A percentile compares a stretch with the other conserved stretches of the same genome.
Conservation (phyloP, 2,113 vertebrate species). For the Crotophaga sulcirostris region DNA sequence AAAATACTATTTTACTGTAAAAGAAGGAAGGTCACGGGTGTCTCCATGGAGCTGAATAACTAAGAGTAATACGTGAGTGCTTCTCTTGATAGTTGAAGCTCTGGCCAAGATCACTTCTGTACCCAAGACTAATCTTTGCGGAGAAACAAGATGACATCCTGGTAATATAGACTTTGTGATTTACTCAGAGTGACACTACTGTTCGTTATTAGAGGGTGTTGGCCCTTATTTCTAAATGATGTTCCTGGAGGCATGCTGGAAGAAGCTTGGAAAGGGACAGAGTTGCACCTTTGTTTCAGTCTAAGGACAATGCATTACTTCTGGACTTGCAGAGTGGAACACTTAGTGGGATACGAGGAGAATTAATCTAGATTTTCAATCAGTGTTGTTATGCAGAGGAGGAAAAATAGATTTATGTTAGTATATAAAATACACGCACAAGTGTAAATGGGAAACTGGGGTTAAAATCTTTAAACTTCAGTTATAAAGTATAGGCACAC, state of each 20-base stretch:
- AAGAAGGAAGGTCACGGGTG: neutral
- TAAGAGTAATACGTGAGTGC: neutral
- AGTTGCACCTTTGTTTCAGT: neutral
- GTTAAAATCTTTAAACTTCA: neutral
- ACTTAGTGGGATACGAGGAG: neutral
- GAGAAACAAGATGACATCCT: neutral
- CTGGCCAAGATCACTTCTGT: neutral
- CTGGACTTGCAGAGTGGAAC: neutral
- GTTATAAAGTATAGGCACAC: neutral
- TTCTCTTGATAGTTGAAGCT: neutral
- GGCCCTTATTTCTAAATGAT: neutral
- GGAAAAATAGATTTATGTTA: neutral
- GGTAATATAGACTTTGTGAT: neutral
- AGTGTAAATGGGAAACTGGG: rapidly evolving
- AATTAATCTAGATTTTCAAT: neutral
- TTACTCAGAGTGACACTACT: neutral
- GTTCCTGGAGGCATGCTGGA: neutral
- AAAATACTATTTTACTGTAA: neutral
- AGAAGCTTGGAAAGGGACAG: neutral
- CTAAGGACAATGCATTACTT: neutral
- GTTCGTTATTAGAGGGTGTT: neutral
- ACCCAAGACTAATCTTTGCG: neutral
- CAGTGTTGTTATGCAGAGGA: neutral
- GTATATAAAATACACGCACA: neutral
- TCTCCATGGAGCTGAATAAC: neutral